Conservation (phyloP, 2,888 invertebrate genomes). For the Pemphredon lugubris region DNA sequence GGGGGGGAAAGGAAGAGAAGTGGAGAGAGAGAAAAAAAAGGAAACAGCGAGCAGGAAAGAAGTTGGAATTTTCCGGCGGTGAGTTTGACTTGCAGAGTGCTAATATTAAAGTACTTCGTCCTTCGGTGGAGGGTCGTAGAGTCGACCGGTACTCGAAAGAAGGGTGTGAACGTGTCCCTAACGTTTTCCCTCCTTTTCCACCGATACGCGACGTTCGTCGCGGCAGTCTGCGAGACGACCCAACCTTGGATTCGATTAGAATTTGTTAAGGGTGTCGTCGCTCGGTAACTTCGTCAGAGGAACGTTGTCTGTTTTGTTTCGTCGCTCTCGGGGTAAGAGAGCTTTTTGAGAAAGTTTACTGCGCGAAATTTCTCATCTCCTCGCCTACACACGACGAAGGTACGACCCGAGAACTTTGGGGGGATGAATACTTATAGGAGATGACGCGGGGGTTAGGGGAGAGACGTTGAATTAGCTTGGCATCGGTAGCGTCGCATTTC, state of each 20-base stretch:
- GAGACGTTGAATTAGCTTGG: not conserved
- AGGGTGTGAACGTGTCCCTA: not conserved
- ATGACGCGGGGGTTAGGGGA: conserved; percentile 24
- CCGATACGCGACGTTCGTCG: not conserved
- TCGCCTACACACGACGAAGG: conserved; percentile 33
- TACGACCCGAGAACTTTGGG: conserved; percentile 31
- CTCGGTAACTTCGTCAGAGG: conserved; percentile 60
- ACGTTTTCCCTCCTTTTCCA: not conserved
- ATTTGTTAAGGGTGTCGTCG: conserved; percentile 65
- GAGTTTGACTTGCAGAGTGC: conserved; percentile 69
- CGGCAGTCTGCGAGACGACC: not conserved
- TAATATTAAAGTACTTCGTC: conserved; percentile 68
- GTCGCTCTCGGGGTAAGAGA: conserved; percentile 56
- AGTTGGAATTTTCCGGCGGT: conserved; percentile 61
- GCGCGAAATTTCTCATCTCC: conserved; percentile 58
- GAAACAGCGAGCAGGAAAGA: conserved; percentile 47
- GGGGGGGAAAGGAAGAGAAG: conserved; percentile 3
- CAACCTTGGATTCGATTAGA: conserved; percentile 60
- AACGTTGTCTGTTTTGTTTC: conserved; percentile 66
- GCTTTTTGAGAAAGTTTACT: conserved; percentile 58
- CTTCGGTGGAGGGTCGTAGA: conserved; percentile 30
- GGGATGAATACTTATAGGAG: conserved; percentile 40
- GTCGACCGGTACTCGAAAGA: too few relatives aligned
- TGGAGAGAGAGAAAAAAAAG: conserved; percentile 47
- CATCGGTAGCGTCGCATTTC: too few relatives aligned